Evolutionary conservation across 2,888 invertebrate species (phyloP).

Genomic region (Apamea crenata): DNA sequence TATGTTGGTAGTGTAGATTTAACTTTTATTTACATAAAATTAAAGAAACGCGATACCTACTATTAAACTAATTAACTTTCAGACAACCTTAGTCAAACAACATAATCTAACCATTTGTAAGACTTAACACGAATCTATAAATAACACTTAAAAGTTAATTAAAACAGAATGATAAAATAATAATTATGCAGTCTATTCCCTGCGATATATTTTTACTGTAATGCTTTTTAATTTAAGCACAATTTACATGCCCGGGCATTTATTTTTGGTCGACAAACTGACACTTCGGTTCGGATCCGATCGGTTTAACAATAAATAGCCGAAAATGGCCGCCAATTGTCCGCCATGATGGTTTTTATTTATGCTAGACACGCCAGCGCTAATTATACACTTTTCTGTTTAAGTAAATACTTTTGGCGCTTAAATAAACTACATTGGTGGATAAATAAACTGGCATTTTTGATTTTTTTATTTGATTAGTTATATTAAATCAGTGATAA

Average conservation of each 20-base stretch:
- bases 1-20: neutral
- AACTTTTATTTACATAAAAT: neutral
- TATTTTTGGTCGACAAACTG: conserved; percentile 65
- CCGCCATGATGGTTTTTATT: conserved; percentile 62
- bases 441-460: neutral
- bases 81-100: conserved; percentile 25
- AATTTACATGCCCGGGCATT: conserved; percentile 58
- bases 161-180: conserved; percentile 25
- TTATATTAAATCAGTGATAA: neutral
- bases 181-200: conserved; percentile 15
- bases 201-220: conserved; percentile 30
- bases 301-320: conserved; percentile 59
- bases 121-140: conserved; percentile 38
- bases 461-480: conserved; percentile 3
- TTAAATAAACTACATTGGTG: conserved; percentile 42
- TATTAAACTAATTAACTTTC: conserved; percentile 21
- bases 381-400: conserved; percentile 57
- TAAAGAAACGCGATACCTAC: neutral
- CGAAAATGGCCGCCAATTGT: conserved; percentile 57
- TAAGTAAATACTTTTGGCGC: conserved; percentile 45
- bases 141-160: conserved; percentile 41
- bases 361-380: conserved; percentile 53
- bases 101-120: conserved; percentile 41
- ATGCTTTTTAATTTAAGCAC: conserved; percentile 50
- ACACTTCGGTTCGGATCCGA: conserved; percentile 60